Evolutionary conservation across 2,888 invertebrate species (phyloP).

Genomic region (Cepaea hortensis): DNA sequence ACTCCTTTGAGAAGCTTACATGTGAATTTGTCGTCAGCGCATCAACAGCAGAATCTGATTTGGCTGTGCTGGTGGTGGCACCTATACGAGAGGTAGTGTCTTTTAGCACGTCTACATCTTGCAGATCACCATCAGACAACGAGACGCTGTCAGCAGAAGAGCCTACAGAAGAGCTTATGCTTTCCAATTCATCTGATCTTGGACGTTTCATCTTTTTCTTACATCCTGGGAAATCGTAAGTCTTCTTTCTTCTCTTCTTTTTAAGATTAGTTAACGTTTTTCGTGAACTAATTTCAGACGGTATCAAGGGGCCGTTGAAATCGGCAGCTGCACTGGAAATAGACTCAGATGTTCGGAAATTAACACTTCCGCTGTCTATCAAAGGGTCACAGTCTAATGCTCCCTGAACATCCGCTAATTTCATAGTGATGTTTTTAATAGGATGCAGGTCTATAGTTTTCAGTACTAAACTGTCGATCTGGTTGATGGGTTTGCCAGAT

Average conservation of each 20-base stretch:
- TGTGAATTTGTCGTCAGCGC: conserved; percentile 57
- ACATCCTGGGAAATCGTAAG: conserved; percentile 54
- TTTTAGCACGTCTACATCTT: conserved; percentile 1
- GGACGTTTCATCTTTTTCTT: conserved; percentile 50
- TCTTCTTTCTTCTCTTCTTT: conserved; percentile 49
- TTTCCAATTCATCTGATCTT: conserved; percentile 31
- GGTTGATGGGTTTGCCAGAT: conserved; percentile 50
- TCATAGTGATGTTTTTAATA: conserved; percentile 56
- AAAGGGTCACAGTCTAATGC: conserved; percentile 50
- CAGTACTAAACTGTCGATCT: conserved; percentile 48
- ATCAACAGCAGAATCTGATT: conserved; percentile 53
- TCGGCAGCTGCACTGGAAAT: conserved; percentile 17
- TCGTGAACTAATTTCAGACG: conserved; percentile 4
- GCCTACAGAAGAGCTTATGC: conserved; percentile 31
- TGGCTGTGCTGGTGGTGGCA: background rate
- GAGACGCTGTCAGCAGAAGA: conserved; percentile 45
- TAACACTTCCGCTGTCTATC: conserved; percentile 21
- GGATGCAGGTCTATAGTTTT: conserved; percentile 58
- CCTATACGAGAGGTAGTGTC: background rate
- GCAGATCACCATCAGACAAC: conserved; percentile 35
- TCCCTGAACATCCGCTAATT: conserved; percentile 56
- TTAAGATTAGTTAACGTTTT: conserved; percentile 32
- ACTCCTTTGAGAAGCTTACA: conserved; percentile 49
- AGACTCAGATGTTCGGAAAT: conserved; percentile 12
- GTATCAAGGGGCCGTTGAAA: background rate